phyloP scores from a whole-genome alignment of 2,888 invertebrate genomes.

The Thera britannica region DNA sequence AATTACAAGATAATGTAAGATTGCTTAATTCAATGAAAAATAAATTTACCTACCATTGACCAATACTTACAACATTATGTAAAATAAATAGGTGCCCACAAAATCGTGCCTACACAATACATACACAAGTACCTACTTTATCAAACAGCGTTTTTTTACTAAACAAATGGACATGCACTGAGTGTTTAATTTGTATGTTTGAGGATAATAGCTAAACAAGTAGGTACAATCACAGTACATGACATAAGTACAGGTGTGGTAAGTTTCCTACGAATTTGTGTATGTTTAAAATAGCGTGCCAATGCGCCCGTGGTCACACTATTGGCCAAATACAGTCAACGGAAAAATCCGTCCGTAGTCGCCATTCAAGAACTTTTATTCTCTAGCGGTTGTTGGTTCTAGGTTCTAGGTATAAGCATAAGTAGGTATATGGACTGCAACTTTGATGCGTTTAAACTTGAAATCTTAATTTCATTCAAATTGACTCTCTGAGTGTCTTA shows the following conservation, averaged over 20 bases:
- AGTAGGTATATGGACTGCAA: no score
- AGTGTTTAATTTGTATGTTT: slow-evolving; percentile 51
- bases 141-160: slow-evolving; percentile 41
- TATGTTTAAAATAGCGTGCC: slow-evolving; percentile 36
- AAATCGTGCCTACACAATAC: neutral
- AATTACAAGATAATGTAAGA: neutral
- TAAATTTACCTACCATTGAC: slow-evolving; percentile 8
- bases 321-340: slow-evolving; percentile 26
- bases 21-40: slow-evolving; percentile 26
- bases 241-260: slow-evolving; percentile 31
- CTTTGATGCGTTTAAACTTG: no score
- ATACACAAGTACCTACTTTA: slow-evolving; percentile 23
- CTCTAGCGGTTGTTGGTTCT: neutral
- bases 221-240: slow-evolving; percentile 21
- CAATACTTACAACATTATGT: slow-evolving; percentile 6
- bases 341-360: neutral
- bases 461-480: no score
- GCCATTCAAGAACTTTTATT: neutral
- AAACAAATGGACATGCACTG: slow-evolving; percentile 42
- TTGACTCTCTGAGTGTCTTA: no score
- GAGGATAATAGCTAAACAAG: slow-evolving; percentile 48
- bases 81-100: slow-evolving; percentile 8
- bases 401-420: no score
- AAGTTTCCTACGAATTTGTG: slow-evolving; percentile 24
- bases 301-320: slow-evolving; percentile 36